Evolutionary conservation across 2,113 vertebrate species (phyloP).

Genomic region (Helogale parvula): DNA sequence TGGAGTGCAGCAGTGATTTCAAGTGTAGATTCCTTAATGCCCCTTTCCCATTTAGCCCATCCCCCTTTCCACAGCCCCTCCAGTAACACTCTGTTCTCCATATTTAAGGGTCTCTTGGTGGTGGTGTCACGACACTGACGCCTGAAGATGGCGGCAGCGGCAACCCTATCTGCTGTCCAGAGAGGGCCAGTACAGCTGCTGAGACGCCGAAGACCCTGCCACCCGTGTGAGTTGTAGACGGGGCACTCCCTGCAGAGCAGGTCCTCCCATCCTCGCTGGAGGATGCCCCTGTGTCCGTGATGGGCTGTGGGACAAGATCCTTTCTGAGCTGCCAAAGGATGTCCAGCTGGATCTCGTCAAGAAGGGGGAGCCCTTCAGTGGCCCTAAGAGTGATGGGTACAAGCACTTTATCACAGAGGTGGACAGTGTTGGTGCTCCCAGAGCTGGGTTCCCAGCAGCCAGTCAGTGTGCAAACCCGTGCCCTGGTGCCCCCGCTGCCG

Average conservation of each 20-base stretch:
- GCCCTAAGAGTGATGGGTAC: slow-evolving; percentile 90
- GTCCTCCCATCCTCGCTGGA: slow-evolving; percentile 84
- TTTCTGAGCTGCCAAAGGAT: slow-evolving; percentile 97
- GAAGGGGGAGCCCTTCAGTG: slow-evolving; percentile 92
- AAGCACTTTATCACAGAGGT: slow-evolving; percentile 94
- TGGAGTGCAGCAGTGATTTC: too few species aligned
- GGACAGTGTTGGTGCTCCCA: slow-evolving; percentile 82
- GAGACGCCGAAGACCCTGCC: too few species aligned
- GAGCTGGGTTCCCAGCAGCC: slow-evolving; percentile 85
- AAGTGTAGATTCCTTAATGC: too few species aligned
- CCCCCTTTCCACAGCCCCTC: too few species aligned
- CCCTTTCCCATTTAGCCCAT: too few species aligned
- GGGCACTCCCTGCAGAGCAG: slow-evolving; percentile 74
- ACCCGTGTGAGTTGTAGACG: too few species aligned
- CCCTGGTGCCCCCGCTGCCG: slow-evolving; percentile 73
- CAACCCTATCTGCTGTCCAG: too few species aligned
- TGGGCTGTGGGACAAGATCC: slow-evolving; percentile 99
- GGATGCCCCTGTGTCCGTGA: slow-evolving; percentile 94
- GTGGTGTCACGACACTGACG: too few species aligned
- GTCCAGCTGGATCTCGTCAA: slow-evolving; percentile 97
- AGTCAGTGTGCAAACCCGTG: slow-evolving; percentile 75
- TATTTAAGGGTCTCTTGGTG: too few species aligned
- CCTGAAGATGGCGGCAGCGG: too few species aligned
- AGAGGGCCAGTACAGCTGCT: too few species aligned
- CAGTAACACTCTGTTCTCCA: too few species aligned